Evolutionary conservation across 2,888 invertebrate species (phyloP).

Genomic region (Drosophila suboccidentalis): DNA sequence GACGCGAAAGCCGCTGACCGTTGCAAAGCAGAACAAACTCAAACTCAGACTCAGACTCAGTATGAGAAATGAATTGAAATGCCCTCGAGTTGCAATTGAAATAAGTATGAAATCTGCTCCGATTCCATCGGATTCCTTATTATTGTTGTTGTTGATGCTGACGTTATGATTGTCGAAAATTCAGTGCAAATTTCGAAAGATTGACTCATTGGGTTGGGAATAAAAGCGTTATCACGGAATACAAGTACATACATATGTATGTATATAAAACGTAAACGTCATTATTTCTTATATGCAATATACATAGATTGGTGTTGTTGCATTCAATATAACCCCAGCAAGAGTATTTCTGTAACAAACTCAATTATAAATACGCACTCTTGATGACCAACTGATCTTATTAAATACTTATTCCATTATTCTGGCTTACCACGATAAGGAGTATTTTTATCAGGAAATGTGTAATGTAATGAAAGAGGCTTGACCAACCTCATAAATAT

Average conservation of each 20-base stretch:
- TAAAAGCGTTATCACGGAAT: neutral
- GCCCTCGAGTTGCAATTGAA: constrained; percentile 37
- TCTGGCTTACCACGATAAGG: neutral
- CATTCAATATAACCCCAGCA: neutral
- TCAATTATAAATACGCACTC: neutral
- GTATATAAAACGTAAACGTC: neutral
- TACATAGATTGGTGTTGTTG: neutral
- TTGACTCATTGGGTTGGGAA: constrained; percentile 13
- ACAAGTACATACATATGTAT: neutral
- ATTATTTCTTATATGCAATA: constrained; percentile 1
- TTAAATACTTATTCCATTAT: neutral
- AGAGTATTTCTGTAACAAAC: neutral
- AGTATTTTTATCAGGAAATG: neutral
- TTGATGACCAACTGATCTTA: neutral
- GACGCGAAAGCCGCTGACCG: constrained; percentile 37
- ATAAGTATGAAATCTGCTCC: constrained; percentile 21
- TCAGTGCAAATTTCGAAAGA: neutral
- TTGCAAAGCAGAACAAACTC: constrained; percentile 41
- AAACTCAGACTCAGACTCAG: neutral
- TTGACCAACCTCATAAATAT: neutral
- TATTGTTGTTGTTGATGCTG: neutral
- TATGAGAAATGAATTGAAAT: constrained; percentile 30
- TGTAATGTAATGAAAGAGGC: neutral
- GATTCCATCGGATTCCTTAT: constrained; percentile 1
- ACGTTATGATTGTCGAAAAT: constrained; percentile 12